Evolutionary conservation across 2,888 invertebrate genomes (phyloP).

Genomic region (Philonicus albiceps): DNA sequence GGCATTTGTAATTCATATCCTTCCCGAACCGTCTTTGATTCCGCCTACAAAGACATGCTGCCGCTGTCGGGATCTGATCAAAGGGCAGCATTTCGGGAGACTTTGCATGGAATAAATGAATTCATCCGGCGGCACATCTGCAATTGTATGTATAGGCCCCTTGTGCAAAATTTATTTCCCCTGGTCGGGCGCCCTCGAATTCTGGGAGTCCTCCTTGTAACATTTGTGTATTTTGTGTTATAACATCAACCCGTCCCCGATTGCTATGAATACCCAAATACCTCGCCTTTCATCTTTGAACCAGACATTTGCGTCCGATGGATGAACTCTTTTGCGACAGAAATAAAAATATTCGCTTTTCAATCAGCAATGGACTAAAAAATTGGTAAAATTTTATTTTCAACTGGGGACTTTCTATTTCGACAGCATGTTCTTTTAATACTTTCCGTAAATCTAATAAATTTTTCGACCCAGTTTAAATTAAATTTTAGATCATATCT

Average conservation of each 20-base stretch:
- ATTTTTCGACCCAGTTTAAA: neutral
- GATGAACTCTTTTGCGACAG: neutral
- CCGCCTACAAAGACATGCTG: neutral
- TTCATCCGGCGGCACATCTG: neutral
- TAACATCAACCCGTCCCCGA: neutral
- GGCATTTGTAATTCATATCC: conserved; percentile 9
- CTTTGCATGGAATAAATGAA: neutral
- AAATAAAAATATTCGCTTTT: neutral
- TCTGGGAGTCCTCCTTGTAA: neutral
- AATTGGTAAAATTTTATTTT: neutral
- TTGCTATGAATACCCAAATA: neutral
- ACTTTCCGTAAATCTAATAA: neutral
- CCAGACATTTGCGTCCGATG: neutral
- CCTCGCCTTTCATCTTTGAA: neutral
- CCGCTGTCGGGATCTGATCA: conserved; percentile 4
- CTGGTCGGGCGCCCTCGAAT: neutral
- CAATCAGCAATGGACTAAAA: neutral
- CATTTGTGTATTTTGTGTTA: neutral
- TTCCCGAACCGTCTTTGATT: neutral
- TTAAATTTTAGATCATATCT: neutral
- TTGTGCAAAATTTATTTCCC: conserved; percentile 2
- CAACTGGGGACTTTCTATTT: neutral
- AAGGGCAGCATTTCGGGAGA: neutral
- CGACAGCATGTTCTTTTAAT: neutral
- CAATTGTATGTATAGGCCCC: neutral